Evolutionary conservation across 2,113 vertebrate genomes (phyloP), one percentile per base, ranked within the genome.

Genomic region (Cairina moschata): DNA sequence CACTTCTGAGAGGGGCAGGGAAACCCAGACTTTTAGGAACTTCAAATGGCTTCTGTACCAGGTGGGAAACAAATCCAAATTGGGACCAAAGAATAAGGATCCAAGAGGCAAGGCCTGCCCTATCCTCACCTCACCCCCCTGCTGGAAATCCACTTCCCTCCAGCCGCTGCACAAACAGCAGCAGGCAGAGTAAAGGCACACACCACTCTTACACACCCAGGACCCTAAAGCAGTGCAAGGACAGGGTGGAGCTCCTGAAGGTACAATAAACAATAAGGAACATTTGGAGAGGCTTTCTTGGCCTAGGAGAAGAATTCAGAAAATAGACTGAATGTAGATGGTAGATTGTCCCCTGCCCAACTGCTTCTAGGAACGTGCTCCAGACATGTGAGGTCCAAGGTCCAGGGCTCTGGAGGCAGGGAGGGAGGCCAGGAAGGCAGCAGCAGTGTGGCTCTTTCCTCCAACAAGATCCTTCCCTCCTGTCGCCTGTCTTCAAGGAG

Each of bases 401-500:
- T 48, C 46, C 46, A 48, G 46, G 20, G 46, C 46, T 21, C 46
- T 48, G 46, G 18, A 48, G 20, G 40, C 42, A 40, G 59, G n/a
- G 42, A 34, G 46, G 46, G 46, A 48, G 46, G 46, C 46, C 46
- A 26, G 31, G 17, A 11, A 32, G 69, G 46, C 46, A 48, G 38
- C 7, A 0, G 17, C 21, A 5, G n/a, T 21, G 18, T 40, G 25
- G 23, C 66, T 38, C 66, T 12, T 12, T 23, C 68, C 42, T 34
- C 50, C 67, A 40, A 48, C 48, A 9, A 38, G 58, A 55, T 40
- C 48, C 29, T 29, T 38, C 56, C 67, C 66, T 38, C 17, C 32
- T 17, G 25, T 34, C 1, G 0, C 4, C 2, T 4, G 44, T 13
- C 22, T 4, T 23, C 12, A 29, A 38, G 69, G 22, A 23, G 17